phyloP scores from a whole-genome alignment of 2,888 invertebrate genomes.

The Pandemis cinnamomeana region DNA sequence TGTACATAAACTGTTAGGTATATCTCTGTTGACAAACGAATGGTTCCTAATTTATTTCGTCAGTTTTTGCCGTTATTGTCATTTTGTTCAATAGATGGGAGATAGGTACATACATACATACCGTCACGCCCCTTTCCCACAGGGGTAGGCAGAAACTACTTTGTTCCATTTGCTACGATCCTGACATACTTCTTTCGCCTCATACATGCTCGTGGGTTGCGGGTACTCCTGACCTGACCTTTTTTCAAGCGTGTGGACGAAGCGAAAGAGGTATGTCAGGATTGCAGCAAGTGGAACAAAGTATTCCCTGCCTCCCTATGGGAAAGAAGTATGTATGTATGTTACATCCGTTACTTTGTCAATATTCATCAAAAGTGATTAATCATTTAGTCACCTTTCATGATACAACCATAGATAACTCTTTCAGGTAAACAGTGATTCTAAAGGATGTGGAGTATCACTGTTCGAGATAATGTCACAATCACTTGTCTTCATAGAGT shows the following conservation, averaged over 20 bases:
- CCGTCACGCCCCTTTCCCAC: too few relatives aligned
- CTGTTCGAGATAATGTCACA: not conserved
- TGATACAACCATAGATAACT: constrained; percentile 4
- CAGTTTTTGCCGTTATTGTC: not conserved
- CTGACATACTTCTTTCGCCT: too few relatives aligned
- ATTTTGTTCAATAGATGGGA: not conserved
- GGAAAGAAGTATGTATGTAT: too few relatives aligned
- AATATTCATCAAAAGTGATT: not conserved
- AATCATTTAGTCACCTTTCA: not conserved
- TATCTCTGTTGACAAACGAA: not conserved
- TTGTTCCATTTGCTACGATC: too few relatives aligned
- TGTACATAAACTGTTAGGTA: not conserved
- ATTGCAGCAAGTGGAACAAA: too few relatives aligned
- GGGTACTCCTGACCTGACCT: too few relatives aligned
- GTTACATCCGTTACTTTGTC: not conserved
- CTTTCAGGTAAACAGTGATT: constrained; percentile 3
- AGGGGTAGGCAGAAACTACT: too few relatives aligned
- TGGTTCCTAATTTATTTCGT: not conserved
- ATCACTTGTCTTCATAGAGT: not conserved
- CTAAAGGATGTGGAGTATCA: not conserved
- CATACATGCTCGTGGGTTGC: too few relatives aligned
- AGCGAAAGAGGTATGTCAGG: too few relatives aligned
- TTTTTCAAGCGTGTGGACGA: too few relatives aligned
- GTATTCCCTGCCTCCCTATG: too few relatives aligned
- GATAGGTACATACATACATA: too few relatives aligned